Evolutionary conservation across 35 echinoderm and acorn worm species (phyloP), one percentile per base, ranked within the genome.

Genomic region (Amphiura filiformis): DNA sequence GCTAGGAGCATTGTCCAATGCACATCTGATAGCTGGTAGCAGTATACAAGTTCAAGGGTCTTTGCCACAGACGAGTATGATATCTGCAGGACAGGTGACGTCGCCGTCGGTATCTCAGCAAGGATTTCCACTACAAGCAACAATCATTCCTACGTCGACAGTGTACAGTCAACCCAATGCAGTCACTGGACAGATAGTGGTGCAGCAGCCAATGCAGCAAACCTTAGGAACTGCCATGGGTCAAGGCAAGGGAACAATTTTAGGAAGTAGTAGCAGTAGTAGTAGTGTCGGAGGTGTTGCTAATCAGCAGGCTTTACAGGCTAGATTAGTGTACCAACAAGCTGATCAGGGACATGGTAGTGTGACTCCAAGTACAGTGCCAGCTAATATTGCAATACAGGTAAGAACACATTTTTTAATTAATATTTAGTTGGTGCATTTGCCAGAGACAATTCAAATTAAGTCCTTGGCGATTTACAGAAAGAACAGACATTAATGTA

Each of bases 1-100:
- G 61, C 64, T 91, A 0, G 89, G 89, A 78, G 89, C 89, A 33
- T 76, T 91, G 14, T 85, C 89, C 30, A 91, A 84, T 65, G 65
- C 75, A 2, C 89, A 84, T 13, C 82, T 85, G 39, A 20, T 37
- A 34, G 31, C 81, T 0, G 32, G n/a, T 37, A 80, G 37, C 17
- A 56, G 35, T 78, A 65, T 14, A 26, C 89, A 78, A 85, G 82
- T 38, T 32, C 39, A 56, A 34, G 28, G n/a, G 35, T 26, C 76
- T n/a, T 37, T 22, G 39, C 36, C 36, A 15, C 34, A 77, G 75
- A 84, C 82, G 17, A 76, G 44, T 39, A 39, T 80, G 84, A 76
- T 41, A 9, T 22, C 89, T 35, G 65, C 65, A 78, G 76, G 65
- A 11, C 23, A 35, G 13, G 88, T 61, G 38, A 39, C 76, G 31